Base-by-base conservation (phyloP, 2,888 invertebrate genomes). In the Lamellibrachia columna region DNA sequence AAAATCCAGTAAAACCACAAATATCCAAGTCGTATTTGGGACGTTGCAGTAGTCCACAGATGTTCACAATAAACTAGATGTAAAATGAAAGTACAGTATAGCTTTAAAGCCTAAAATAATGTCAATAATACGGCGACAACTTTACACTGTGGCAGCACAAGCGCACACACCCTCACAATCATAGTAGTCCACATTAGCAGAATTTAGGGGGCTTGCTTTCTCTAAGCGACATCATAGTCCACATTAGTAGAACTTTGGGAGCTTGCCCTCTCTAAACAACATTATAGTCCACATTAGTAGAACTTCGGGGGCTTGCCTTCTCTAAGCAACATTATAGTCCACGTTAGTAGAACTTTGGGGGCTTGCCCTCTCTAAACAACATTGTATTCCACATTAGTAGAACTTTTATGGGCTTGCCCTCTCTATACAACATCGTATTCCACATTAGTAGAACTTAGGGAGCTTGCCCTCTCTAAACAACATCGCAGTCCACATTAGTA, bases 181-280 rank as follows among this genome's bases (percentile, higher is more conserved):
- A 40, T 40, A 40, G 40, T 40, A 40, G 40, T 40, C 40, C 40
- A 40, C 40, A 40, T 40, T 40, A 40, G 40, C 40, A 40, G 97
- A 99, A 99, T 91, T 98, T 98, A 93, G 99, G 99, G 53, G 99
- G 98, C 93, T 96, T 95, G n/a, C 96, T n/a, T 3, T 75, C 75
- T 75, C 22, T 75, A 75, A 3, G 3, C 15, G n/a, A 75, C 22
- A 75, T 40, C 1, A 40, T 40, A 40, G 40, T 40, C 40, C 40
- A 40, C 40, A 40, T 40, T 40, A 40, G 40, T 40, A 40, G 97
- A 99, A 99, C 92, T 98, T 98, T 93, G 99, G 99, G 53, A 99
- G 98, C 93, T 96, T 95, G n/a, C 96, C 75, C 2, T 75, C 75
- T 75, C 22, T 75, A 75, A 3, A 22, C 15, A 75, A 75, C 2